Conservation (phyloP, 1,140 invertebrate species). For the Drosophila parabipectinata region DNA sequence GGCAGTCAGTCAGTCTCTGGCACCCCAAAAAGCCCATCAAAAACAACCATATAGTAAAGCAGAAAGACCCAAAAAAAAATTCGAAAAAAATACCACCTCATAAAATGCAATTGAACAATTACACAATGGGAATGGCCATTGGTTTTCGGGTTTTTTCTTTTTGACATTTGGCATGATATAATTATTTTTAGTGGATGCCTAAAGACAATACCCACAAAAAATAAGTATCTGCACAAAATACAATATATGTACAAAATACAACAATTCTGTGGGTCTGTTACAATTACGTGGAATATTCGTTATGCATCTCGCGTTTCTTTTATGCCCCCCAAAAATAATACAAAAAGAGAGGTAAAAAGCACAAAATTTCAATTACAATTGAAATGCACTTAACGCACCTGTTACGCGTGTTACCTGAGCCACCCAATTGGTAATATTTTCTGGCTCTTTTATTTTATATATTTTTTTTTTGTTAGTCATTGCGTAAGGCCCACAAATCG, state of each 20-base stretch:
- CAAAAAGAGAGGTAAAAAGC: constrained; percentile 19
- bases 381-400: constrained; percentile 62
- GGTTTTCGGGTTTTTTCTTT: constrained; percentile 2
- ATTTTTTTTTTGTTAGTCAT: neutral
- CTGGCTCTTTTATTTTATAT: neutral
- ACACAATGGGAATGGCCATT: constrained; percentile 47
- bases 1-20: neutral
- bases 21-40: constrained; percentile 11
- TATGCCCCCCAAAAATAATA: neutral
- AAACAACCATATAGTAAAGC: neutral
- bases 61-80: constrained; percentile 16
- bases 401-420: constrained; percentile 43
- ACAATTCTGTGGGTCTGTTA: constrained; percentile 17
- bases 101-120: constrained; percentile 59
- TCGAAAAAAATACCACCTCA: constrained; percentile 29
- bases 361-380: constrained; percentile 52
- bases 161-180: constrained; percentile 15
- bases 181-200: constrained; percentile 14
- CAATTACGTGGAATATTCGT: constrained; percentile 48
- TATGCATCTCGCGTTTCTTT: constrained; percentile 44
- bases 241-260: too few species aligned
- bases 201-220: constrained; percentile 35
- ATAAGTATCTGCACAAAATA: constrained; percentile 43
- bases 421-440: constrained; percentile 26
- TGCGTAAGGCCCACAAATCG: constrained; percentile 23